phyloP scores from a whole-genome alignment of 1,140 invertebrate species.

The Magallana ariakensis region DNA sequence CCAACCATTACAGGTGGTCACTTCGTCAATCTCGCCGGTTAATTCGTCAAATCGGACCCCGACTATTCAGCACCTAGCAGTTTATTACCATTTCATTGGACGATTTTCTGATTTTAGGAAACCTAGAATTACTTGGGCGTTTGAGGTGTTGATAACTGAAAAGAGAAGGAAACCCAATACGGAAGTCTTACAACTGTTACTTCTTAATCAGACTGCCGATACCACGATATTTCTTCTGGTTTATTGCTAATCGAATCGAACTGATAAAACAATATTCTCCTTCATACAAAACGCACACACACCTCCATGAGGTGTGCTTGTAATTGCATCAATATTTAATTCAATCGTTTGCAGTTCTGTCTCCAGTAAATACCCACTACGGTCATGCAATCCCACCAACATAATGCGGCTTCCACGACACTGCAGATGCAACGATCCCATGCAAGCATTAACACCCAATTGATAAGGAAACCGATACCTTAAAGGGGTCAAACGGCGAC shows the following conservation, averaged over 20 bases:
- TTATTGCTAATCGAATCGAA: constrained; percentile 34
- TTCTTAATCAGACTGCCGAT: neutral
- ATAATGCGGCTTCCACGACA: neutral
- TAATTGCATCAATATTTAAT: constrained; percentile 16
- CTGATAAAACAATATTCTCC: constrained; percentile 13
- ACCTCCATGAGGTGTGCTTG: neutral
- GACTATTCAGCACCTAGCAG: neutral
- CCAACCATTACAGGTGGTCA: constrained; percentile 1
- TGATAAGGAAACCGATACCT: neutral
- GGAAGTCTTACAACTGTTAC: constrained; percentile 18
- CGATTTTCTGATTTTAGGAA: constrained; percentile 34
- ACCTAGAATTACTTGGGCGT: constrained; percentile 22
- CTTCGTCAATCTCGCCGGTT: neutral
- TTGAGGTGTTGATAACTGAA: constrained; percentile 14
- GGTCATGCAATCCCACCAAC: neutral
- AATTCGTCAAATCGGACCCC: neutral
- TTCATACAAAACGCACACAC: neutral
- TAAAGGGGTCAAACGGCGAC: neutral
- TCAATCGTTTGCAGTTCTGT: neutral
- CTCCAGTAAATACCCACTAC: neutral
- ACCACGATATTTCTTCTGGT: neutral
- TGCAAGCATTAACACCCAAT: neutral
- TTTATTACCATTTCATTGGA: constrained; percentile 30
- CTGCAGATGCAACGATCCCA: neutral
- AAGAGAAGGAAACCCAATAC: neutral